Evolutionary conservation across 2,888 invertebrate species (phyloP), one percentile per base, ranked within the genome.

Genomic region (Pyrochroa serraticornis): DNA sequence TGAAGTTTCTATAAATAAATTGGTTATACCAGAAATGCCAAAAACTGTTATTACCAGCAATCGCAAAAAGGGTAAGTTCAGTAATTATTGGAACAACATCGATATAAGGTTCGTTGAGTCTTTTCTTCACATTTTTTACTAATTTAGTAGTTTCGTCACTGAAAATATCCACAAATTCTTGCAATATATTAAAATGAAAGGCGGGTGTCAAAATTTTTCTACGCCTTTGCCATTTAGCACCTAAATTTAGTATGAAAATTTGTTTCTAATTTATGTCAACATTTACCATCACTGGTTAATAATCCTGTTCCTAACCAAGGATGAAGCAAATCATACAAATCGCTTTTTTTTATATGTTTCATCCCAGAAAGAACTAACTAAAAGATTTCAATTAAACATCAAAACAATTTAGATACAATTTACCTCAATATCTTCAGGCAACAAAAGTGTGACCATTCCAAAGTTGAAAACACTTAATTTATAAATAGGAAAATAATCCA

Each of bases 21-120:
- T 2, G 5, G 2, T 5, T 3, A 22, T 22, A 88, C 14, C 22
- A 22, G 5, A 22, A 22, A 22, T 22, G 2, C 22, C n/a, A n/a
- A 22, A 22, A 22, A 22, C 3, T 22, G 22, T 22, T 22, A 22
- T 22, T 83, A 80, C 84, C 83, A 83, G 63, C 54, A 77, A 74
- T 30, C 8, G 43, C 31, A n/a, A 31, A 33, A 32, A 43, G 7
- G 2, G 43, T 43, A 30, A 43, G 33, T 32, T 43, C 43, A 1
- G 31, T 10, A n/a, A 43, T 43, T 31, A 43, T 32, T 6, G 43
- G 43, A 3, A 43, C 6, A n/a, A 43, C 10, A 9, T 43, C 14
- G 2, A 31, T 43, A 6, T 31, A 31, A 3, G 43, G 43, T 9
- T 31, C 6, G 10, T 32, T 6, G 0, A 43, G 10, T 9, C 33